Evolutionary conservation across 2,888 invertebrate species (phyloP), one percentile per base, ranked within the genome.

Genomic region (Drosophila meridiana): DNA sequence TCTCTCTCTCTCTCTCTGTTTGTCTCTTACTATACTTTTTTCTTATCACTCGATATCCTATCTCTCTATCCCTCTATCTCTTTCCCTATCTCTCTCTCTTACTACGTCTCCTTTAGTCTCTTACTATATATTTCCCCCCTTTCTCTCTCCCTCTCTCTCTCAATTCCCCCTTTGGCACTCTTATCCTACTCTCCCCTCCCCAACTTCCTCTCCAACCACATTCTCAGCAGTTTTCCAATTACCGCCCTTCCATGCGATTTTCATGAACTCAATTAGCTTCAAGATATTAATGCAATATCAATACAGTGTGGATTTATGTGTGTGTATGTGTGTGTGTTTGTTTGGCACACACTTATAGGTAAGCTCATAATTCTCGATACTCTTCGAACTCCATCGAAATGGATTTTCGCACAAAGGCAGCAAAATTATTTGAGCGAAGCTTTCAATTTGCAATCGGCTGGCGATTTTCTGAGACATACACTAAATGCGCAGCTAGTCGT

Each of bases 401-500:
- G n/a, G 69, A 63, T 72, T 20, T 20, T 64, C 63, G 38, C 59
- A 45, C 30, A 34, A 13, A 28, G 48, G 34, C 68, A 57, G 6
- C 9, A 20, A 43, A 34, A 14, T 50, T 38, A 1, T 40, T 14
- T 11, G 40, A 56, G 42, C 4, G 32, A n/a, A 52, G 60, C 66
- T 45, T 59, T 72, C 40, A 66, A 81, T 82, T 82, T 63, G 76
- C 82, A 74, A 69, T 66, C 43, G 52, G 38, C 36, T 74, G 79
- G 45, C 52, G 74, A 74, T 82, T 82, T 82, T 65, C 65, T 52
- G 74, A 80, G 66, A 64, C 74, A 60, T 20, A 69, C 82, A 60
- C 82, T 82, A 82, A 82, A 80, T 77, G 77, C 76, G 65, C 77
- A 72, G 65, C 80, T 57, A 68, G 36, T 68, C 67, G 69, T 76